Evolutionary conservation across 2,888 invertebrate genomes (phyloP).

Genomic region (Metacarcinus magister): DNA sequence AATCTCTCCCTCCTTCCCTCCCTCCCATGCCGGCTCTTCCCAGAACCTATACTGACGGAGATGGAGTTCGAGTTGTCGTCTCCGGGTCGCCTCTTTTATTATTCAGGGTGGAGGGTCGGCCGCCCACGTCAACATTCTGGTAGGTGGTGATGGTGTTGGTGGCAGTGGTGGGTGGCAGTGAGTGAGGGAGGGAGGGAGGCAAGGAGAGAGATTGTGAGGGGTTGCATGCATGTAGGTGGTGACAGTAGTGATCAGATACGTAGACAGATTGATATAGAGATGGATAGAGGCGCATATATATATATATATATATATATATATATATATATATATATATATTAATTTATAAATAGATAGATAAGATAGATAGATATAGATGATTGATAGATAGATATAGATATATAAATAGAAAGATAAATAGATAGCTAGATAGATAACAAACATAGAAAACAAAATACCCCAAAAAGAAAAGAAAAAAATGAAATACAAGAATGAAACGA

Average conservation of each 20-base stretch:
- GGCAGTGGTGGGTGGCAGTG: background rate
- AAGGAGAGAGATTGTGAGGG: background rate
- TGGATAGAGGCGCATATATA: too few species aligned
- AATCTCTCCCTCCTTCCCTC: too few species aligned
- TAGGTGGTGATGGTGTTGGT: background rate
- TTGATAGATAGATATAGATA: too few species aligned
- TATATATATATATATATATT: too few species aligned
- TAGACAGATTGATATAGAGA: background rate
- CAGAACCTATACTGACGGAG: background rate
- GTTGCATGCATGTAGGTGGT: background rate
- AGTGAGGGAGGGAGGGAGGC: background rate
- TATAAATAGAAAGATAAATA: too few species aligned
- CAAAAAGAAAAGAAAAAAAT: too few species aligned
- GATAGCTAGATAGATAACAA: too few species aligned
- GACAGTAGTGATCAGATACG: background rate
- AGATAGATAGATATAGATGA: too few species aligned
- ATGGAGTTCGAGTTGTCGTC: background rate
- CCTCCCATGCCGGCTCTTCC: background rate
- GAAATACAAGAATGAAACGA: too few species aligned
- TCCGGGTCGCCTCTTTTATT: background rate
- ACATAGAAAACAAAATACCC: too few species aligned
- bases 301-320: too few species aligned
- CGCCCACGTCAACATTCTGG: background rate
- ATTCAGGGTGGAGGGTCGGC: background rate
- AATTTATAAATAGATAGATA: too few species aligned